Evolutionary conservation across 2,797 vertebrate genomes (phyloP), one percentile per base, ranked within the genome.

Genomic region (Notoglanidium macrostoma): DNA sequence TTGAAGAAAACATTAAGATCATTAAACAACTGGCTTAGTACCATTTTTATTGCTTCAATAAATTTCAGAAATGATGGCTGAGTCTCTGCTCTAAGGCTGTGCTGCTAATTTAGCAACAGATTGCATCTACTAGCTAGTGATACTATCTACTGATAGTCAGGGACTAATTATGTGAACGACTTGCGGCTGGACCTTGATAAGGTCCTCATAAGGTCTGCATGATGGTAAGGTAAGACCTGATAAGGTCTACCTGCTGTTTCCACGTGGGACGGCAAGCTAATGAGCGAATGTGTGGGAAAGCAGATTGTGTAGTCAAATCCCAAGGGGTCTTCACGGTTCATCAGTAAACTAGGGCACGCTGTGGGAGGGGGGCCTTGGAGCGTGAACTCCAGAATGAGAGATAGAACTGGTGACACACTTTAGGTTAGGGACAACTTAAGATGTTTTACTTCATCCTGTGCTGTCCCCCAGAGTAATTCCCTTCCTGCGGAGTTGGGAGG

Each of bases 291-390:
- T 73, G 74, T 74, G 63, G 26, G 44, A 77, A 59, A 85, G 84
- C 83, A 85, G 85, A 90, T 80, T 87, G 84, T 63, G 65, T 59
- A 87, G 68, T 83, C 59, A 65, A 73, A 81, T 90, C 87, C 81
- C 79, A 74, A 85, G 74, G 73, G 87, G 88, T 86, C 77, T 86
- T 87, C 65, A 86, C 44, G 86, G 87, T 86, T 86, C 88, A 87
- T 88, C 83, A 87, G 49, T 86, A 90, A 91, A 91, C 86, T 91
- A 89, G 90, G 89, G 83, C 90, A 88, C n/a, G 40, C n/a, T 73
- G 32, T 40, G 51, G 73, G 81, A 54, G 70, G 61, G 46, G 65
- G 57, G 40, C 21, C 32, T 85, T 61, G 74, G 73, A 57, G 57
- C 17, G 55, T 80, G 85, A 83, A 67, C 0, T 26, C 51, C 44